Evolutionary conservation across 2,113 vertebrate genomes (phyloP).

Genomic region (Calidris pygmaea): DNA sequence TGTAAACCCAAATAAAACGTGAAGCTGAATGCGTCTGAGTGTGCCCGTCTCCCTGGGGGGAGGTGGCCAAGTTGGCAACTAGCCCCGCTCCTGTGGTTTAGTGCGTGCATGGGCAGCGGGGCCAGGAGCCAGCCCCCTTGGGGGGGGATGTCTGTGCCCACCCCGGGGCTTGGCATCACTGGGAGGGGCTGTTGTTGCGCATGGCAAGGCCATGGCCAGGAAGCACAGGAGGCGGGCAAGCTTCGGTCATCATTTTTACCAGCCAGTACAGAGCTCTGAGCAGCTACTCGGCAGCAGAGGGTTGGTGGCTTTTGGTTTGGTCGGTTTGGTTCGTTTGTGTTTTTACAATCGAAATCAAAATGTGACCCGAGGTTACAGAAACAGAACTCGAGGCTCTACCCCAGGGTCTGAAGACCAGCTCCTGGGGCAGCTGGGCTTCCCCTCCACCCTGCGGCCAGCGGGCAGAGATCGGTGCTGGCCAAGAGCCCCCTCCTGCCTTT

Average conservation of each 20-base stretch:
- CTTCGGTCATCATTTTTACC: slow-evolving; percentile 71
- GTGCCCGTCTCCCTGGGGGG: neutral
- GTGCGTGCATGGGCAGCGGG: neutral
- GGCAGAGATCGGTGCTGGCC: neutral
- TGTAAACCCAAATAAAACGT: slow-evolving; percentile 66
- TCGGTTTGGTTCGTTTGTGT: neutral
- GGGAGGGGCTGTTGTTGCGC: accelerated
- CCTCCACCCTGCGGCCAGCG: neutral
- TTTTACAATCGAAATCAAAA: slow-evolving; percentile 72
- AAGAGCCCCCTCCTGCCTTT: neutral
- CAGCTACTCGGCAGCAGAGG: slow-evolving; percentile 60
- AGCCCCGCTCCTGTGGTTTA: accelerated
- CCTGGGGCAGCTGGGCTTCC: slow-evolving; percentile 21
- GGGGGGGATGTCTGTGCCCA: too few relatives aligned
- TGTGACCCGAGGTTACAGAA: slow-evolving; percentile 59
- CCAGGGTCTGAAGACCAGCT: neutral
- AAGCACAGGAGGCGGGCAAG: slow-evolving; percentile 58
- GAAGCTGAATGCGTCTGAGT: neutral
- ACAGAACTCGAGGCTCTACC: slow-evolving; percentile 60
- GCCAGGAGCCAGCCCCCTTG: neutral
- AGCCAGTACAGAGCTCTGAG: slow-evolving; percentile 69
- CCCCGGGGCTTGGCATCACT: neutral
- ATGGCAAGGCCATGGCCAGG: neutral
- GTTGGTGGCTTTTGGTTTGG: slow-evolving; percentile 5
- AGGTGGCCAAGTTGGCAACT: neutral